Evolutionary conservation across 2,888 invertebrate genomes (phyloP).

Genomic region (Melikaiella ostensackeni): DNA sequence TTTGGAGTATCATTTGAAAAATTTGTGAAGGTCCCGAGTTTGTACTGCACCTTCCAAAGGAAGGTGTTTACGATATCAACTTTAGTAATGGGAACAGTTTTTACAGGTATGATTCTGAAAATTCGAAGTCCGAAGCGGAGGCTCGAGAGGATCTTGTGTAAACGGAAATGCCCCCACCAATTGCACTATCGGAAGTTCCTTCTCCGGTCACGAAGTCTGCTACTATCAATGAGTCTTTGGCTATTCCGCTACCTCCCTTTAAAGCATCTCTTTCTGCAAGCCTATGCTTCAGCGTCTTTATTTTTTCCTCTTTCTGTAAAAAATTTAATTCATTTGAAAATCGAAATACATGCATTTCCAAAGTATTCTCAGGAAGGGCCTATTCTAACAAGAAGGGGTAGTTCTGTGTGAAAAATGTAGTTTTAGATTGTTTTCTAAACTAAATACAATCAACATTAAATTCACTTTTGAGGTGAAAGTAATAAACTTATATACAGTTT

Average conservation of each 20-base stretch:
- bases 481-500: too few relatives aligned
- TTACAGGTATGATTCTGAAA: slow-evolving; percentile 92
- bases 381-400: too few relatives aligned
- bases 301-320: slow-evolving; percentile 92
- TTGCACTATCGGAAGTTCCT: slow-evolving; percentile 89
- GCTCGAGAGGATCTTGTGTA: slow-evolving; percentile 90
- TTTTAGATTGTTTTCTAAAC: too few relatives aligned
- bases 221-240: slow-evolving; percentile 85
- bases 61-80: slow-evolving; percentile 31
- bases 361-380: too few relatives aligned
- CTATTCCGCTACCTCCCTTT: slow-evolving; percentile 73
- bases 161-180: slow-evolving; percentile 83
- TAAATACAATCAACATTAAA: too few relatives aligned
- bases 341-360: too few relatives aligned
- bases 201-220: slow-evolving; percentile 88
- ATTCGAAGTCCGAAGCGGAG: slow-evolving; percentile 92
- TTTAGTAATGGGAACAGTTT: slow-evolving; percentile 27
- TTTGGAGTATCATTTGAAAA: slow-evolving; percentile 24
- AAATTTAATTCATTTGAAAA: background rate
- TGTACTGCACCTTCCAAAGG: slow-evolving; percentile 53
- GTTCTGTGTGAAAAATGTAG: too few relatives aligned
- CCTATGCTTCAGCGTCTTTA: slow-evolving; percentile 88
- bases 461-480: too few relatives aligned
- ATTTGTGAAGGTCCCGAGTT: slow-evolving; percentile 52
- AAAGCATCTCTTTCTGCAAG: slow-evolving; percentile 87